Evolutionary conservation across 2,113 vertebrate genomes (phyloP), one percentile per base, ranked within the genome.

Genomic region (Phyllopteryx taeniolatus): DNA sequence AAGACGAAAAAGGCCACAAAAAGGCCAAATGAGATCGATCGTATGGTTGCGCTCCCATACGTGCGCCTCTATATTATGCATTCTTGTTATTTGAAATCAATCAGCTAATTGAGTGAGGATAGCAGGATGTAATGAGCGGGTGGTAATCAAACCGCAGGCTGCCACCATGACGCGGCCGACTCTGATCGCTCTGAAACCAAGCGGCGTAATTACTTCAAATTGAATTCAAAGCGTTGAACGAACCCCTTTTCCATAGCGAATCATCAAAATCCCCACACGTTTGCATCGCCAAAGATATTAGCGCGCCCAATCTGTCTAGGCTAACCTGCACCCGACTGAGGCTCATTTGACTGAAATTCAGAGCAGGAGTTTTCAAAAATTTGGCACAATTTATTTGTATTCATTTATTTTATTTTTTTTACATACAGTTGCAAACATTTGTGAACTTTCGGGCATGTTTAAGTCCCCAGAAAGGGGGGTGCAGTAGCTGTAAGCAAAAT

Each of bases 41-140:
- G 47, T 27, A 57, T 70, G 65, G 74, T 46, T 27, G 8, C 74
- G 79, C 67, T 84, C 83, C 74, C 78, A 42, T 67, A 77, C 71
- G 81, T 62, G 54, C 76, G 62, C 22, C 71, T 78, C 76, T 77
- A 69, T 73, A 83, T 74, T 86, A 88, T 88, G 56, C 89, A 90
- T 90, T 85, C 62, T 73, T 83, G 83, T 85, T 76, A 91, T 89
- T 82, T 86, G 57, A 84, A 91, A 91, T 91, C 87, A 91, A 91
- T 91, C 71, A 66, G 81, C 84, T 91, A 91, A 91, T 87, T 88
- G 87, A 87, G 85, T 88, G 81, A 84, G 78, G 83, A 85, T 74
- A 82, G 83, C 69, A 73, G 76, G 78, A 85, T 75, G 77, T 75
- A 79, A 90, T 84, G 82, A 73, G 64, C 66, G 20, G 42, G 51